A percentile compares a stretch with the other conserved stretches of the same genome.
These are phyloP conservation scores for Entelurus aequoreus DNA, from an alignment of 2,113 vertebrate genomes.

Conservation along the genomic window DNA sequence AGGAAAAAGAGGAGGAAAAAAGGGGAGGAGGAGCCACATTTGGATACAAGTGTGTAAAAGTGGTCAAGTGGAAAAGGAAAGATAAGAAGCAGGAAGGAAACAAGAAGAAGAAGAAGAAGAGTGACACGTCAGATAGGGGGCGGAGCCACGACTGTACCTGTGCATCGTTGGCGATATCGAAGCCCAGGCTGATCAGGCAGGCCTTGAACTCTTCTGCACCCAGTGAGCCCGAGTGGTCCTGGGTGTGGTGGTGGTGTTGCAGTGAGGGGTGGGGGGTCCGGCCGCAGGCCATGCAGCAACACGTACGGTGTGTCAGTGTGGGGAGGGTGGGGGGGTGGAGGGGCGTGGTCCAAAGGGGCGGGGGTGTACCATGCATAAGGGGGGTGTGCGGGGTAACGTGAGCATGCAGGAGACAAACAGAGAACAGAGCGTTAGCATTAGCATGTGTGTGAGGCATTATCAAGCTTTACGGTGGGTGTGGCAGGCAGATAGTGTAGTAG, in stretches of 20 bases:
- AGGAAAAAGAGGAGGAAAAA: conserved; percentile 19
- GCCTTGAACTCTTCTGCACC: conserved; percentile 99
- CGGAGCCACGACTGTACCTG: conserved; percentile 82
- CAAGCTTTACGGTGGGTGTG: no score
- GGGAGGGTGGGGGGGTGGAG: conserved; percentile 45
- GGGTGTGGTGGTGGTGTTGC: conserved; percentile 58
- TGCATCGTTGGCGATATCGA: conserved; percentile 99
- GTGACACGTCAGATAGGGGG: conserved; percentile 56
- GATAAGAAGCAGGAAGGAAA: conserved; percentile 4
- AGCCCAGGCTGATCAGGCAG: conserved; percentile 99
- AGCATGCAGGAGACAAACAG: conserved; percentile 78
- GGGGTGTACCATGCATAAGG: conserved; percentile 20
- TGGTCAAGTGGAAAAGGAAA: conserved; percentile 41
- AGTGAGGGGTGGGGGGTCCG: conserved; percentile 56
- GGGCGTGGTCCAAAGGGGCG: conserved; percentile 14
- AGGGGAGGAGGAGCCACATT: conserved; percentile 26
- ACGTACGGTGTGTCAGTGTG: conserved; percentile 67
- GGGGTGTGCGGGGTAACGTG: no score
- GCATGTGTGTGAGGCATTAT: conserved; percentile 18
- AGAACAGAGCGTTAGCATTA: conserved; percentile 78
- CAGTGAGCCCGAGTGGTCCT: conserved; percentile 99
- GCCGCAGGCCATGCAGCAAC: conserved; percentile 78
- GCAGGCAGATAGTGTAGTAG: no score
- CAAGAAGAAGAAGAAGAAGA: conserved; percentile 33
- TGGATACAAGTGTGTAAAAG: conserved; percentile 28